These are phyloP conservation scores for Oceanites oceanicus DNA, from an alignment of 2,113 vertebrate species.

Conservation along the genomic window DNA sequence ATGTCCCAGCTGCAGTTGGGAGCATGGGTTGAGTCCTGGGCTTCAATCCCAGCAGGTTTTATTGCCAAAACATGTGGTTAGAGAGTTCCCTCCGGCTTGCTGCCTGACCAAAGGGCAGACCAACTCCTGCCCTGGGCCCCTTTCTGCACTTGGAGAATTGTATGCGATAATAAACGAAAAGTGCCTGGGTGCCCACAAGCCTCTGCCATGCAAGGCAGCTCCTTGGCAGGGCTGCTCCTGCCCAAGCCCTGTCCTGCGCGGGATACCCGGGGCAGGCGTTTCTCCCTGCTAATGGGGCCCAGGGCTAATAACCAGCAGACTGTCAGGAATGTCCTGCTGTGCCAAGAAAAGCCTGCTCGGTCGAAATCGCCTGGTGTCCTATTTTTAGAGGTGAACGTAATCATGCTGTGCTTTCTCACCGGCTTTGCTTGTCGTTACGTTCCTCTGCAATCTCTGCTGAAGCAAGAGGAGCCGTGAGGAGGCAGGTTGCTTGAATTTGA, in stretches of 20 bases:
- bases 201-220: accelerated
- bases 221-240: neutral
- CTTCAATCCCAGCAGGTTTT: neutral
- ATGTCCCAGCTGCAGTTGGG: accelerated
- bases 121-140: neutral
- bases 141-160: neutral
- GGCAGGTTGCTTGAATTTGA: neutral
- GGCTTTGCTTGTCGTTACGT: accelerated
- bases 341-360: neutral
- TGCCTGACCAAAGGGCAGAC: neutral
- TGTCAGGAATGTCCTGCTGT: neutral
- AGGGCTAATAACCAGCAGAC: neutral
- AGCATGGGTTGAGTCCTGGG: neutral
- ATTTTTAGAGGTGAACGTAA: constrained; percentile 22
- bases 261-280: neutral
- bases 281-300: neutral
- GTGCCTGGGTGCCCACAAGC: neutral
- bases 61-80: neutral
- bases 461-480: neutral
- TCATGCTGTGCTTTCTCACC: neutral
- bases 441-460: neutral
- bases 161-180: neutral
- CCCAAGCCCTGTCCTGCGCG: neutral
- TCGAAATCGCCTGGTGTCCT: neutral
- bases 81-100: neutral